Percentiles rank a stretch among this genome's conserved stretches.
Conservation (phyloP, 2,113 vertebrate genomes). For the Grammomys surdaster region DNA sequence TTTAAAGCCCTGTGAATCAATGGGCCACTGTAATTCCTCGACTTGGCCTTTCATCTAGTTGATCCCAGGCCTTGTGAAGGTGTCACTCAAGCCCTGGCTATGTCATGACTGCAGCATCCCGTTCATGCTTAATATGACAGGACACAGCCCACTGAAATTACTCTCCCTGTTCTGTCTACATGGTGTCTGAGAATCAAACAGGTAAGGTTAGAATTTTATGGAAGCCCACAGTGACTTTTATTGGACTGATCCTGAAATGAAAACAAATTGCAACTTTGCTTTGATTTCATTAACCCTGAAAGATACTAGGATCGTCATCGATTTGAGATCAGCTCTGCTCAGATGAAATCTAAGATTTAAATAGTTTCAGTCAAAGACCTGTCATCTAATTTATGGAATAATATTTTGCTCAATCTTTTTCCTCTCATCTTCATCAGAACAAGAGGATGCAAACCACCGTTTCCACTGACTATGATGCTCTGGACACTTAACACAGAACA, state of each 20-base stretch:
- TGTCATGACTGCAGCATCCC: conserved; percentile 64
- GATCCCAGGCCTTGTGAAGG: conserved; percentile 84
- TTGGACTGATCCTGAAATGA: conserved; percentile 4
- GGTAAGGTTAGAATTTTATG: neutral
- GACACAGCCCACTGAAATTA: conserved; percentile 55
- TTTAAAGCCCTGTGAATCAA: conserved; percentile 79
- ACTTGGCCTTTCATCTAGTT: conserved; percentile 86
- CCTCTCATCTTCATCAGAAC: conserved; percentile 52
- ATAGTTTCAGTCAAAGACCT: conserved; percentile 48
- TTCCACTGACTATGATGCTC: conserved; percentile 61
- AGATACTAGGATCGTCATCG: neutral
- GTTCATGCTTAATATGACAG: conserved; percentile 71
- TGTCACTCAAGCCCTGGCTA: conserved; percentile 73
- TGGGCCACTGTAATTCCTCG: conserved; percentile 85
- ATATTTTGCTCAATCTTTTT: conserved; percentile 49
- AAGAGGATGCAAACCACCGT: conserved; percentile 3
- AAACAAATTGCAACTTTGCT: conserved; percentile 58
- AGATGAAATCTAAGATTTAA: conserved; percentile 13
- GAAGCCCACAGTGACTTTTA: conserved; percentile 3
- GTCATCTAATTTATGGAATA: conserved; percentile 41
- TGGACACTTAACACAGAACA: conserved; percentile 68
- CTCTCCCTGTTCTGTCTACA: neutral
- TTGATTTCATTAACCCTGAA: conserved; percentile 43
- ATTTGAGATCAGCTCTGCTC: conserved; percentile 3
- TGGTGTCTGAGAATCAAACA: conserved; percentile 16